Evolutionary conservation across 2,113 vertebrate genomes (phyloP).

Genomic region (Dryoscopus gambensis): DNA sequence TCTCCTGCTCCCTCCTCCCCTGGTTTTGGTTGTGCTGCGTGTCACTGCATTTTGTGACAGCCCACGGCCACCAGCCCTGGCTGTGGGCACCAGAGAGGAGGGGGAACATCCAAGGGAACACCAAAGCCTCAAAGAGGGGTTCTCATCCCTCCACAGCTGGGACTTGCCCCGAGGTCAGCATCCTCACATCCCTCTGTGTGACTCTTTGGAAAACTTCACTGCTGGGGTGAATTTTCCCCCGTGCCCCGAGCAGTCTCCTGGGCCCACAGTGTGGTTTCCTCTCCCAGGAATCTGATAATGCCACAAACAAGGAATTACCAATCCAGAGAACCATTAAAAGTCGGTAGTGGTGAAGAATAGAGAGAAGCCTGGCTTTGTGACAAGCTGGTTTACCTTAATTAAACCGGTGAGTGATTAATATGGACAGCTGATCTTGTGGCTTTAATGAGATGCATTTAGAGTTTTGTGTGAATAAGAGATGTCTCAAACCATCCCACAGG

Average conservation of each 20-base stretch:
- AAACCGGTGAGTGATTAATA: slow-evolving; percentile 72
- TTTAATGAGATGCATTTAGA: slow-evolving; percentile 71
- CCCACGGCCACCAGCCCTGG: not conserved
- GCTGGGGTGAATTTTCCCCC: not conserved
- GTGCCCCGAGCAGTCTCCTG: not conserved
- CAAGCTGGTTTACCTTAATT: slow-evolving; percentile 74
- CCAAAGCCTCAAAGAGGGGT: accelerated
- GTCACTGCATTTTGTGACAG: not conserved
- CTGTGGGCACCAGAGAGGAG: not conserved
- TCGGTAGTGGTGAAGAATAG: slow-evolving; percentile 57
- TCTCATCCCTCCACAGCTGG: not conserved
- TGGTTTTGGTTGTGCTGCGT: not conserved
- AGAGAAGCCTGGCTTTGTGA: slow-evolving; percentile 63
- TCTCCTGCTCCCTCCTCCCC: not conserved
- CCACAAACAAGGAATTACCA: slow-evolving; percentile 42
- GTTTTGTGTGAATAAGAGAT: slow-evolving; percentile 61
- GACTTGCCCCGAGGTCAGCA: not conserved
- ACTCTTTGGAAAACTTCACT: not conserved
- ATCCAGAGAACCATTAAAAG: slow-evolving; percentile 43
- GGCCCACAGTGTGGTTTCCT: not conserved
- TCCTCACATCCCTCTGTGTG: not conserved
- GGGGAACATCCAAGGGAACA: accelerated
- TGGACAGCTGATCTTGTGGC: slow-evolving; percentile 64
- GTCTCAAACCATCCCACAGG: slow-evolving; percentile 47
- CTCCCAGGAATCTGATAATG: slow-evolving; percentile 22